Evolutionary conservation across 2,888 invertebrate species (phyloP), one percentile per base, ranked within the genome.

Genomic region (Papilio gigon): DNA sequence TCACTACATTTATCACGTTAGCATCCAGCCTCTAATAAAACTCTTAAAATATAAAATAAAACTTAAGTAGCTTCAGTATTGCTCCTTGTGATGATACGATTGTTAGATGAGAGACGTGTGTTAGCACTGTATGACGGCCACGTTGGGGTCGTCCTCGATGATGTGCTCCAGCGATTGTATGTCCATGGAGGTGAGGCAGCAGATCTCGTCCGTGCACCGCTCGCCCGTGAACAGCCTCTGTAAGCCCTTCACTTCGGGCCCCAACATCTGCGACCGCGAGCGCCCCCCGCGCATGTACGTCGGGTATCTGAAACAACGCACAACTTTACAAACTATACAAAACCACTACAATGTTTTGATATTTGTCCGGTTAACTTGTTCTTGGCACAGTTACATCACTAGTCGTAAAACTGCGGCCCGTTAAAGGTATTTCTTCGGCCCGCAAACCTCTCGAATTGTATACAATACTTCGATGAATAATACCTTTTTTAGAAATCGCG

Each of bases 161-260:
- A 96, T 94, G 75, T 96, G 95, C 79, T 97, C 97, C 64, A 98
- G 93, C 71, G 96, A 94, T 50, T 94, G 94, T 6, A 95, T 93
- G 67, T 95, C 95, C 53, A 97, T 92, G 17, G 95, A 95, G 11
- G 96, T 95, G 69, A 95, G 93, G 81, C 97, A 97, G 86, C 98
- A 98, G 77, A 98, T 98, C 86, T 98, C 97, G 88, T 98, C 98
- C 68, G 96, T 94, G 82, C 95, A 96, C 72, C 95, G 95, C 0
- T 93, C 90, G 0, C 98, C 98, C 56, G 96, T 96, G 81, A 98
- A 96, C 78, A 96, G 93, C 63, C 93, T 92, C 47, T 94, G 93
- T 42, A 95, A 86, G 14, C 93, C 88, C 17, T 56, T 56, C 0
- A 87, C 81, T 27, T 89, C 44, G 0, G 82, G 1, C 4, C n/a